Evolutionary conservation across 2,797 vertebrate species (phyloP), one percentile per base, ranked within the genome.

Genomic region (Xenopus petersii): DNA sequence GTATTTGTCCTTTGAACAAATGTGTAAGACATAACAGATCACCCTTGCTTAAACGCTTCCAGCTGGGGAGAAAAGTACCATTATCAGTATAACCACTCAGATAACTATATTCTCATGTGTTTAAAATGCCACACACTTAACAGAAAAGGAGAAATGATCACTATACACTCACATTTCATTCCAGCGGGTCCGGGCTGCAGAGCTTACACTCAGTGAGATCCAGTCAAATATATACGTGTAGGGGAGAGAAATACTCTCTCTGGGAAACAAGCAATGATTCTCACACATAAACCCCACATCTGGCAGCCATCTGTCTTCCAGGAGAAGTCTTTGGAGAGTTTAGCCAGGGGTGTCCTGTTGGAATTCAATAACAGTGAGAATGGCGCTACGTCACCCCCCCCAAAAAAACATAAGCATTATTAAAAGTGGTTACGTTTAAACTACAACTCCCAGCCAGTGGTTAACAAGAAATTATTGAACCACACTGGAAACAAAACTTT

Each of bases 241-340:
- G 49, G 26, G 26, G 10, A 30, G 48, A 8, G 17, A 49, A 42
- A 56, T 54, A 15, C 59, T 26, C 33, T 36, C 64, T 67, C 70
- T 77, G 75, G 70, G 70, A 77, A 79, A 30, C 51, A 26, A 24
- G 68, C 58, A 33, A 12, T 6, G 5, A 8, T 6, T 13, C 49
- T 49, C 61, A 21, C 54, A 42, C 15, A 55, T 15, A 30, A 8
- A 48, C 36, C 54, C 17, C 54, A 74, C 77, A 79, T 79, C 77
- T 79, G 77, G 71, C 47, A 15, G 24, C 67, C 77, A 79, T 74
- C 77, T 79, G 77, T 70, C 71, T 55, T 24, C 21, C 60, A 42
- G 42, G 36, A 21, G 30, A 54, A 70, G 67, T 48, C 67, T 70
- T 65, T 36, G 17, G 33, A 58, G 67, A 56, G 63, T 58, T 69